Base-by-base conservation (phyloP, 2,113 vertebrate genomes). In the Nothoprocta perdicaria region DNA sequence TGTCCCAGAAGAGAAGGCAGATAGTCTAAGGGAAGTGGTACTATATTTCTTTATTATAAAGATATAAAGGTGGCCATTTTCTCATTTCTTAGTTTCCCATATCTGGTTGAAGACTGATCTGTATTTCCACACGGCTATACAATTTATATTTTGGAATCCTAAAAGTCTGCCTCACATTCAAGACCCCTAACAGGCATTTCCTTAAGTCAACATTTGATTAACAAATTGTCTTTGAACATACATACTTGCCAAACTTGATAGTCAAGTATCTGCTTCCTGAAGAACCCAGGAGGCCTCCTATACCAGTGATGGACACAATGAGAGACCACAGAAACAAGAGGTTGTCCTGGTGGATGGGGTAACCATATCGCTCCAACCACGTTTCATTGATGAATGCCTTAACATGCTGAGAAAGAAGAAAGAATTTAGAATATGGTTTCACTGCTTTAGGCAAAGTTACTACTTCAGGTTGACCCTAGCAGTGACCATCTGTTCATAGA, bases 371-470 rank as follows among this genome's bases (percentile, higher is more conserved):
- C 58, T 63, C 79, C 94, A 97, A 58, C 98, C 98, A 98, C 0
- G 98, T 98, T 72, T 98, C 98, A 61, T 98, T 99, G 62, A 99
- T 94, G 91, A 99, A 98, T n/a, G 91, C 96, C 93, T 98, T 98
- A 62, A 98, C 98, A 26, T 98, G 98, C 98, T 99, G 86, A 79
- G 60, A 89, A 15, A 93, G 76, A 62, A 57, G 72, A 67, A 57
- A 73, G 3, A 35, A 73, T 13, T 38, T 80, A 61, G 31, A 55
- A 71, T 24, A n/a, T 2, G 15, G 29, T 35, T 78, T 72, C 50
- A 7, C 77, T 80, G 7, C 41, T 92, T 85, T 57, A 78, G 46
- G 24, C 69, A 1, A 63, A 87, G 45, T 60, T 26, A 12, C 8
- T 52, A 6, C 43, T 83, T 88, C 19, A 35, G 61, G 19, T 6